Evolutionary conservation across 2,888 invertebrate genomes (phyloP), one percentile per base, ranked within the genome.

Genomic region (Aradus depressus): DNA sequence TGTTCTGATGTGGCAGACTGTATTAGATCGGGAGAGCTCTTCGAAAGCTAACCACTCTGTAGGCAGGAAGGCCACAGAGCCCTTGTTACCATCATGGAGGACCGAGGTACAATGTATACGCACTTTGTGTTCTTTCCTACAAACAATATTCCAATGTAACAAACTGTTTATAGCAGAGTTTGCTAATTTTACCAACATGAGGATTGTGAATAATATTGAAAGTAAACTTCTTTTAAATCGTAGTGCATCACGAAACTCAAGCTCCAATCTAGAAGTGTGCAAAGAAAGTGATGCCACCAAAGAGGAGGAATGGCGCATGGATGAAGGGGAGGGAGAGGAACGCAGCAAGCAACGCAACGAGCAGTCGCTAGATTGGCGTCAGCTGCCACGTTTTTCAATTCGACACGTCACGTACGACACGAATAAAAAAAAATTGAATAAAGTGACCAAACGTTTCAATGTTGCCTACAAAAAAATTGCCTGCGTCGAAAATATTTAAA

Each of bases 21-120:
- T 72, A 0, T 80, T 77, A 0, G 76, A 72, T 38, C 84, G 77
- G 0, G 81, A 80, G 68, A 91, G 82, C 67, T 92, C 91, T 63
- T 89, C 89, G 63, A 81, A 95, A 10, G 88, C 73, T 14, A 92
- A 68, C 91, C 92, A 95, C 62, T 89, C 84, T 10, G 81, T 77
- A 0, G 83, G 80, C 44, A 86, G 64, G 35, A 64, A 63, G 38
- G 67, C 64, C 1, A 75, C 67, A 32, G 67, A 66, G 38, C 66
- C 63, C 3, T 66, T 63, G 53, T 70, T 68, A 19, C 48, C 22
- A 63, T 65, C 56, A 65, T 75, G 62, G 62, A 85, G 64, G 57
- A 79, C 69, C 54, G 79, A 77, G 54, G 78, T 67, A 62, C 71
- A 67, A 71, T 84, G 68, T 70, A 90, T 70, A 14, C 69, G 66